Base-by-base conservation (phyloP, 2,113 vertebrate genomes). In the Proterorhinus semilunaris region DNA sequence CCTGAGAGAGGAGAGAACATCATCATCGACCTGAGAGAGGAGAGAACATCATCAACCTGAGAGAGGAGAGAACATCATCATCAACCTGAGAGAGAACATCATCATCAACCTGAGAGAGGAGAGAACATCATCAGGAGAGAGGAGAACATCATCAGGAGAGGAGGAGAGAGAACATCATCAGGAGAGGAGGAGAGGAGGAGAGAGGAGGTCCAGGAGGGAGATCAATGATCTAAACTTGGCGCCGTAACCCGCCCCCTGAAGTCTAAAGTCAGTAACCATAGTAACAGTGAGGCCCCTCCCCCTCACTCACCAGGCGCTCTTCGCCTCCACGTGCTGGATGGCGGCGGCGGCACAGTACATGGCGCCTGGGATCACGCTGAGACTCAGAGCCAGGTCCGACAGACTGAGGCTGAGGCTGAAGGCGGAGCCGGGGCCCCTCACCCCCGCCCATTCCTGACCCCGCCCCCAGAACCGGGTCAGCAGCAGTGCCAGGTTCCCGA, bases 381-480 rank as follows among this genome's bases (percentile, higher is more conserved):
- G 77, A n/a, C 88, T 91, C 2, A 93, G 79, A 5, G 84, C 80
- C 71, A 93, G 84, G 85, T 93, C 92, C 8, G 92, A 90, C 51
- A 91, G 58, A 66, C 88, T 69, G 66, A 84, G 80, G 78, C 92
- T 94, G 36, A 92, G 59, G 0, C 81, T 86, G 36, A 93, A 63
- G 44, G 69, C 76, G 86, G 84, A 82, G 0, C 90, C 86, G 58
- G 57, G 57, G 12, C 57, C 57, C 12, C 57, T 6, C 10, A 17
- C 11, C 27, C 21, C 17, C 4, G 6, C 27, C 92, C 89, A 0
- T 80, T 85, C 17, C 71, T 83, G 1, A 92, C 89, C 85, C 6
- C 87, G 69, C 21, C 91, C 77, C 48, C 88, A 69, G 52, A 92
- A 69, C 7, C 93, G 83, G 3, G 93, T 78, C 9, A 90, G 62